Conservation (phyloP, 2,888 invertebrate genomes). For the Parnassius smintheus region DNA sequence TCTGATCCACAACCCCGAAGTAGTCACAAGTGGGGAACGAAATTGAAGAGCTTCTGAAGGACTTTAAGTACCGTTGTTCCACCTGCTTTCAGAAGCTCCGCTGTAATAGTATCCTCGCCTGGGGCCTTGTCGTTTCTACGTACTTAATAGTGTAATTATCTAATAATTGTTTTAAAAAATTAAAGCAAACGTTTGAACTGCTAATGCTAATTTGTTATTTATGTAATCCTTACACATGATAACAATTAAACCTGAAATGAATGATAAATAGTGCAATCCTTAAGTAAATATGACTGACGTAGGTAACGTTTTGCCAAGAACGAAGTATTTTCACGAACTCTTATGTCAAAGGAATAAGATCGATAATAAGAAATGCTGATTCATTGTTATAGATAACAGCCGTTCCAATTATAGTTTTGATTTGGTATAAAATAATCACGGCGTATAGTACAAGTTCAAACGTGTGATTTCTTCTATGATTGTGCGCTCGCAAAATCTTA, state of each 20-base stretch:
- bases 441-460: background rate
- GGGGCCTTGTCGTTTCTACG: too few species aligned
- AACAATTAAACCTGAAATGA: conserved; percentile 12
- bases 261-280: conserved; percentile 9
- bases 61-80: too few species aligned
- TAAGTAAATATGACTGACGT: conserved; percentile 3
- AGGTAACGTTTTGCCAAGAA: background rate
- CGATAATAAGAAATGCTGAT: background rate
- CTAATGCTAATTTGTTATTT: conserved; percentile 14
- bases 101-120: too few species aligned
- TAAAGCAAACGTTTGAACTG: conserved; percentile 1
- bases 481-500: background rate
- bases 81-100: too few species aligned
- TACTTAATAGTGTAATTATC: too few species aligned
- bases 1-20: too few species aligned
- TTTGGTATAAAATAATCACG: conserved; percentile 3
- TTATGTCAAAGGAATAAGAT: conserved; percentile 1
- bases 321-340: background rate
- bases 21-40: too few species aligned
- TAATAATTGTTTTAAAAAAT: background rate
- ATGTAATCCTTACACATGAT: conserved; percentile 9
- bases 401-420: conserved; percentile 8
- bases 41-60: too few species aligned
- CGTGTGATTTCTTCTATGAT: background rate
- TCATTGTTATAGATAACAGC: background rate